Evolutionary conservation across 2,888 invertebrate species (phyloP).

Genomic region (Pseudeuparius sepicola): DNA sequence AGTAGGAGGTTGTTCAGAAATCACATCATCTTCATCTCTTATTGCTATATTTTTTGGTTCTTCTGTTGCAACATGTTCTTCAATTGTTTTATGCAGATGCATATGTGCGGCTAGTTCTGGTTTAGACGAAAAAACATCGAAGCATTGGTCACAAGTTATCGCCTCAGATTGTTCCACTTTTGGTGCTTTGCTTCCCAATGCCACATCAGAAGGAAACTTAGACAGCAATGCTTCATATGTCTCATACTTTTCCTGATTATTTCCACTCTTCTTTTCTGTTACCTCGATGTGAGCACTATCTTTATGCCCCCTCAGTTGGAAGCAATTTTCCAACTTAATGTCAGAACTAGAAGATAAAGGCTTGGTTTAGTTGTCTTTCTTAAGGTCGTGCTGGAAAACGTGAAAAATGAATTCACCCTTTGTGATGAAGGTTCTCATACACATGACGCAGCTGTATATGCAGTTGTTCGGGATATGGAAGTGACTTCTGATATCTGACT

Average conservation of each 20-base stretch:
- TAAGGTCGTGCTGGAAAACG: slow-evolving; percentile 23
- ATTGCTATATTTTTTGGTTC: slow-evolving; percentile 5
- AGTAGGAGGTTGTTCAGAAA: no score
- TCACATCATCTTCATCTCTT: slow-evolving; percentile 10
- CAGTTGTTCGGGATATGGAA: slow-evolving; percentile 18
- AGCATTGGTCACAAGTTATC: slow-evolving; percentile 27
- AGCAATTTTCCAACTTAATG: slow-evolving; percentile 23
- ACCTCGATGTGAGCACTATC: slow-evolving; percentile 1
- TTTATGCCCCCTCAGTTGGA: slow-evolving; percentile 24
- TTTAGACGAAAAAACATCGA: slow-evolving; percentile 26
- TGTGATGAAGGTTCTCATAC: slow-evolving; percentile 23
- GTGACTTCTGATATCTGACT: slow-evolving; percentile 21
- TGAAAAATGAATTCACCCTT: slow-evolving; percentile 25
- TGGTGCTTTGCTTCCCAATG: no score
- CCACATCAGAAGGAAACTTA: no score
- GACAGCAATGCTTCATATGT: no score
- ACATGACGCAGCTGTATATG: slow-evolving; percentile 23
- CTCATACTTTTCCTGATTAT: no score
- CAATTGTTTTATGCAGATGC: slow-evolving; percentile 21
- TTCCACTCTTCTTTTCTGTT: slow-evolving; percentile 1
- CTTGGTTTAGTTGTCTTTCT: no score
- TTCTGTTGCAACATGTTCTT: slow-evolving; percentile 10
- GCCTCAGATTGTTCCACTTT: no score
- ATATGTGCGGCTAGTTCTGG: slow-evolving; percentile 26
- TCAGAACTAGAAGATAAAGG: slow-evolving; percentile 20